Percentiles rank a stretch among this genome's conserved stretches.
These are phyloP conservation scores for Venusia cambrica DNA, from an alignment of 2,888 invertebrate genomes.

Conservation along the genomic window DNA sequence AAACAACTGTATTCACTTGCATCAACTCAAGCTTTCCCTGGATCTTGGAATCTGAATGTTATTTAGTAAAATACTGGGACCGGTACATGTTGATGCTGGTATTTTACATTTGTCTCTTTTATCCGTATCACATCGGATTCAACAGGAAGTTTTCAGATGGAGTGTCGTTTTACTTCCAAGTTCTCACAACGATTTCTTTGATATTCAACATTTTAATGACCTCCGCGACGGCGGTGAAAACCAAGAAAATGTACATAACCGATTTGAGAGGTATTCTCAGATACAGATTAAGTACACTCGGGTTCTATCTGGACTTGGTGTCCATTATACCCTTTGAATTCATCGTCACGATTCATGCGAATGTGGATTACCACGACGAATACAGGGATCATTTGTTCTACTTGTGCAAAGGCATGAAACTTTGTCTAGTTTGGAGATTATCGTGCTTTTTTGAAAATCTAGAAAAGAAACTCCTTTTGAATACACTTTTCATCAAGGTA, in stretches of 20 bases:
- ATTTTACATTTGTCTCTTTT: slow-evolving; percentile 62
- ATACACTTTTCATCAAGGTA: slow-evolving; percentile 65
- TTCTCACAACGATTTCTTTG: slow-evolving; percentile 60
- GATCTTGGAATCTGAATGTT: slow-evolving; percentile 69
- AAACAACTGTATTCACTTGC: slow-evolving; percentile 56
- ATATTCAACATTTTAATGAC: slow-evolving; percentile 65
- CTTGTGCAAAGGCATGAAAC: slow-evolving; percentile 75
- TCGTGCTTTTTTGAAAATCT: slow-evolving; percentile 67
- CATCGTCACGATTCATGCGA: slow-evolving; percentile 61
- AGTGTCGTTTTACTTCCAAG: slow-evolving; percentile 57
- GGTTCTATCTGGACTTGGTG: slow-evolving; percentile 75
- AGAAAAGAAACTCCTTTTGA: slow-evolving; percentile 62
- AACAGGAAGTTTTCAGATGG: slow-evolving; percentile 58
- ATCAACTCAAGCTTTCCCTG: slow-evolving; percentile 64
- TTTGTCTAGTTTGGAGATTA: slow-evolving; percentile 74
- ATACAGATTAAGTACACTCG: slow-evolving; percentile 66
- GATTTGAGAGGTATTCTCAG: slow-evolving; percentile 57
- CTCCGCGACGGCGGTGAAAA: slow-evolving; percentile 69
- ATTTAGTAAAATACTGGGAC: slow-evolving; percentile 72
- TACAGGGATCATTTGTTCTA: slow-evolving; percentile 67
- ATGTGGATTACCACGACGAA: slow-evolving; percentile 55
- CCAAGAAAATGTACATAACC: slow-evolving; percentile 61
- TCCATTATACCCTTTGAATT: slow-evolving; percentile 74
- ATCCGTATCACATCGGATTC: slow-evolving; percentile 74
- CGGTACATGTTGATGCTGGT: slow-evolving; percentile 62